Evolutionary conservation across 2,888 invertebrate species (phyloP), one percentile per base, ranked within the genome.

Genomic region (Synanthedon formicaeformis): DNA sequence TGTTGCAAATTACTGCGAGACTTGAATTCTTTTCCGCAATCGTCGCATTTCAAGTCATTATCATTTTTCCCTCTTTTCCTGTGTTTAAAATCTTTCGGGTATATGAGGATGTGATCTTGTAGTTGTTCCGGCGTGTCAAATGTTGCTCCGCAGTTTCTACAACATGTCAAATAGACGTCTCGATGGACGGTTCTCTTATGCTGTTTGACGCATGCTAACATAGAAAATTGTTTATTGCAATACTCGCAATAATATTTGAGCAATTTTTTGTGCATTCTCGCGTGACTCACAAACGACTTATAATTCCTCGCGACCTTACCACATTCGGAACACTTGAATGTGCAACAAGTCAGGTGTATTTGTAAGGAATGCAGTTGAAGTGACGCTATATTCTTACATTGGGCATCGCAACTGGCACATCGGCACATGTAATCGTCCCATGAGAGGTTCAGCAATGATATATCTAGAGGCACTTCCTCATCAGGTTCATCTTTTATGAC

Each of bases 381-480:
- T 0, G 78, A 78, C 14, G 72, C 62, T 4, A 84, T 66, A 50
- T 79, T 83, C 52, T 81, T 80, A 54, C 82, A 86, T 40, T 78
- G 73, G 0, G 84, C 83, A 54, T 85, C 83, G 41, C 87, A 87
- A 40, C 69, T 70, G 0, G 78, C 83, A 62, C 87, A 87, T 0
- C 77, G 66, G 58, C 84, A 86, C 51, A 74, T 71, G 18, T 79
- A 81, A 8, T 81, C 74, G 0, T 80, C 80, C 87, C 87, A 87
- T 1, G 78, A 75, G 0, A 71, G 34, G 2, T 59, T 61, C 1
- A 66, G 57, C 0, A 64, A 54, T 0, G 66, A 56, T 3, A 66
- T 60, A 40, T 71, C 63, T 5, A 61, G 53, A 27, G 50, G 50
- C 5, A 50, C 34, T 49, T 49, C 23, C 23, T 23, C 16, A 16